phyloP scores from a whole-genome alignment of 1,140 invertebrate genomes.

The Xylocopa sonorina region DNA sequence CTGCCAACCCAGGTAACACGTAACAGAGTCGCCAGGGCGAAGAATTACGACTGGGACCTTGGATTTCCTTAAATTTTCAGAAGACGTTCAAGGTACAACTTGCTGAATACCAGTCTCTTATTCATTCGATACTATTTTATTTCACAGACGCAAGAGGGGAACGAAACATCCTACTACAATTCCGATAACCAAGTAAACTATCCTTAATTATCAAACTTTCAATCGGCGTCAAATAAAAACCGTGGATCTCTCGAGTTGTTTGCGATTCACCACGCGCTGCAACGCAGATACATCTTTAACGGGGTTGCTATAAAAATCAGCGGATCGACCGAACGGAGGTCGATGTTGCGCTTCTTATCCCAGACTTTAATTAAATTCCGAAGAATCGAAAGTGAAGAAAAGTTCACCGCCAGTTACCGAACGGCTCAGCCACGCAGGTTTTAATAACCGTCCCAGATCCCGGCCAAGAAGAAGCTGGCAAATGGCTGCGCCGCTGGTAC shows the following conservation, averaged over 20 bases:
- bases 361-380: conserved; percentile 69
- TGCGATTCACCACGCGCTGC: background rate
- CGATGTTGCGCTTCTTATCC: conserved; percentile 57
- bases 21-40: conserved; percentile 60
- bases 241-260: background rate
- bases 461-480: conserved; percentile 72
- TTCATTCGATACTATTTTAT: too few species aligned
- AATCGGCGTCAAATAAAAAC: too few species aligned
- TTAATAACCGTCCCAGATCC: conserved; percentile 64
- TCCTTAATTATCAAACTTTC: background rate
- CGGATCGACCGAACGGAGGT: conserved; percentile 8
- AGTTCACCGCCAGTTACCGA: conserved; percentile 53
- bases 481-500: conserved; percentile 69
- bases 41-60: conserved; percentile 59
- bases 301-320: conserved; percentile 47
- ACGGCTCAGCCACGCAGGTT: conserved; percentile 64
- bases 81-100: conserved; percentile 18
- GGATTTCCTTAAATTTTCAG: conserved; percentile 45
- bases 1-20: conserved; percentile 50
- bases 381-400: conserved; percentile 65
- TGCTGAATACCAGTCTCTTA: conserved; percentile 20
- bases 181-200: too few species aligned
- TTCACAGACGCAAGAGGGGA: too few species aligned
- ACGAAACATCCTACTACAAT: too few species aligned
- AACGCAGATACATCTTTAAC: conserved; percentile 30